These are phyloP conservation scores for Drosophila monieri DNA, from an alignment of 2,888 invertebrate species.

Conservation along the genomic window DNA sequence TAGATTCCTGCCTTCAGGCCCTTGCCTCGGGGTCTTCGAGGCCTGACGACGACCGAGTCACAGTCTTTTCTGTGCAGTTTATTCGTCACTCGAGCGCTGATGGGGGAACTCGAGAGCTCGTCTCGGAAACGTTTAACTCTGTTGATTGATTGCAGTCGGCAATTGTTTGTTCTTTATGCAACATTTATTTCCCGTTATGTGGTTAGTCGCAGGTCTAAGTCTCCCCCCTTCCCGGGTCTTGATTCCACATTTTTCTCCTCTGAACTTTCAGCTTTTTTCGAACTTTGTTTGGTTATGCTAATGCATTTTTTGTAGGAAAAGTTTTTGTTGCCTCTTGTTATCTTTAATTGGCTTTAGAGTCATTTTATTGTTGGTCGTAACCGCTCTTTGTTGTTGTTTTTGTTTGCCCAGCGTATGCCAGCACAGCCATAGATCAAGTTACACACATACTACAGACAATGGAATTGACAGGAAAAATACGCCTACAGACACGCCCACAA, in stretches of 20 bases:
- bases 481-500: slow-evolving; percentile 41
- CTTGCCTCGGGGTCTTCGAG: not conserved
- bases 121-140: slow-evolving; percentile 76
- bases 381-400: slow-evolving; percentile 34
- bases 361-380: slow-evolving; percentile 59
- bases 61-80: slow-evolving; percentile 16
- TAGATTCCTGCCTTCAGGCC: slow-evolving; percentile 8
- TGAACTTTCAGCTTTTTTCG: slow-evolving; percentile 4
- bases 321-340: slow-evolving; percentile 61
- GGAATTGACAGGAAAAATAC: slow-evolving; percentile 31
- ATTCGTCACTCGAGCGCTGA: slow-evolving; percentile 34
- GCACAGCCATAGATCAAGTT: slow-evolving; percentile 61
- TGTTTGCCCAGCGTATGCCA: slow-evolving; percentile 46
- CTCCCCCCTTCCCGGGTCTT: not conserved
- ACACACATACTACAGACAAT: slow-evolving; percentile 29
- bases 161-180: slow-evolving; percentile 78
- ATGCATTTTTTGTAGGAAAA: slow-evolving; percentile 47
- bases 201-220: slow-evolving; percentile 29
- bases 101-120: slow-evolving; percentile 9
- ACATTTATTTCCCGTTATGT: slow-evolving; percentile 72
- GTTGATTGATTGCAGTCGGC: slow-evolving; percentile 80
- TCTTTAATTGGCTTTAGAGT: slow-evolving; percentile 74
- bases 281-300: slow-evolving; percentile 63
- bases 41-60: not conserved
- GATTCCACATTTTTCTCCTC: not conserved